A percentile compares a stretch with the other conserved stretches of the same genome.
phyloP scores from a whole-genome alignment of 2,113 vertebrate species.

The Saimiri boliviensis region DNA sequence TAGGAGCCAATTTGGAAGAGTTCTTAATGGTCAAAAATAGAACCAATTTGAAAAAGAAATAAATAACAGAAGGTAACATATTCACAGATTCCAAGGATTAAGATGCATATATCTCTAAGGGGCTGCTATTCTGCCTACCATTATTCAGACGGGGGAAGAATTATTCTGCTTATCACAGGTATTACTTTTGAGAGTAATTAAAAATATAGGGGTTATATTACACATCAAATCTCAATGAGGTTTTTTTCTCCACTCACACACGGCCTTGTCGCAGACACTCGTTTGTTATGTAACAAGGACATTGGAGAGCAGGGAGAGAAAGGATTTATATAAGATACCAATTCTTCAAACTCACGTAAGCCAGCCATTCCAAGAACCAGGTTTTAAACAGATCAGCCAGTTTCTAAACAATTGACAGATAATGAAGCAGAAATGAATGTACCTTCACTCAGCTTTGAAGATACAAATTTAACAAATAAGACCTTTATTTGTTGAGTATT shows the following conservation, averaged over 20 bases:
- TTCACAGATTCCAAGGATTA: not conserved
- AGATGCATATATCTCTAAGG: not conserved
- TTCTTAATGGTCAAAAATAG: not conserved
- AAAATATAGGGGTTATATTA: not conserved
- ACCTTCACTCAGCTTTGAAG: not conserved
- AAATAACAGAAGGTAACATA: not conserved
- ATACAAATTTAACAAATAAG: not conserved
- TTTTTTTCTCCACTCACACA: not conserved
- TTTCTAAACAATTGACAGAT: not conserved
- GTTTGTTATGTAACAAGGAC: not conserved
- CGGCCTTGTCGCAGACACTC: not conserved
- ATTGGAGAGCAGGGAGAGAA: not conserved
- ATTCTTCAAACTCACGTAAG: not conserved
- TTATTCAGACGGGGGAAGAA: not conserved
- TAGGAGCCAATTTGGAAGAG: not conserved
- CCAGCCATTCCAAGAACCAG: not conserved
- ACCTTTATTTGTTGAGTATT: not conserved
- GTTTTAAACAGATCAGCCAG: slow-evolving; percentile 31
- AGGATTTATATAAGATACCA: not conserved
- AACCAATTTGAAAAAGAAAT: not conserved
- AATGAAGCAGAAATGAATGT: not conserved
- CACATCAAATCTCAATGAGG: not conserved
- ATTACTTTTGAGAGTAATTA: not conserved
- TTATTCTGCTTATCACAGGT: not conserved
- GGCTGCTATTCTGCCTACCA: not conserved